phyloP scores from a whole-genome alignment of 2,888 invertebrate species.

The Lysandra coridon region DNA sequence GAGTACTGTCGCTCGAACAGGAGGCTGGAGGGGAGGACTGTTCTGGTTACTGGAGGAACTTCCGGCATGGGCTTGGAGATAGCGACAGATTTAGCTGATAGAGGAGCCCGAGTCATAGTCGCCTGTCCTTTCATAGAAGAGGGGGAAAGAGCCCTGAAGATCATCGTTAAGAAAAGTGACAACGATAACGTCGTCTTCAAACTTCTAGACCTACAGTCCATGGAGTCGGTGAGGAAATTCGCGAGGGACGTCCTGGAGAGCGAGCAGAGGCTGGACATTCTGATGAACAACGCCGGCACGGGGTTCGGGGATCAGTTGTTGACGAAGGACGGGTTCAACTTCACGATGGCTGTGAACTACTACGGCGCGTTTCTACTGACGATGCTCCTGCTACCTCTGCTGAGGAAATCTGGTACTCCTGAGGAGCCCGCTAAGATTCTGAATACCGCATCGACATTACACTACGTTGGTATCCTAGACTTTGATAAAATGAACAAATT shows the following conservation, averaged over 20 bases:
- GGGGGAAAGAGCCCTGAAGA: conserved; percentile 71
- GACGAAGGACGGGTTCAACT: conserved; percentile 89
- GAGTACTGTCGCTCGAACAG: conserved; percentile 60
- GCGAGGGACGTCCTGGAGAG: conserved; percentile 38
- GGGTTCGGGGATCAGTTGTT: conserved; percentile 75
- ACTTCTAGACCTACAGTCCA: conserved; percentile 86
- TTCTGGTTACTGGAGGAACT: conserved; percentile 67
- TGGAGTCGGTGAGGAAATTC: conserved; percentile 70
- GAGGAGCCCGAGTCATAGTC: conserved; percentile 66
- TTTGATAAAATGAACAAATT: conserved; percentile 82
- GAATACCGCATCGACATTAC: conserved; percentile 86
- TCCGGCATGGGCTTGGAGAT: conserved; percentile 66
- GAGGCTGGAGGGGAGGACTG: conserved; percentile 60
- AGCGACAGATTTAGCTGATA: conserved; percentile 61
- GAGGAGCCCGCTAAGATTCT: conserved; percentile 85
- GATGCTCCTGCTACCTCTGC: conserved; percentile 88
- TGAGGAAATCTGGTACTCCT: conserved; percentile 76
- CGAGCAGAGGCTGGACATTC: conserved; percentile 83
- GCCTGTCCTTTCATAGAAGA: conserved; percentile 66
- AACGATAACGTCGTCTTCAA: conserved; percentile 85
- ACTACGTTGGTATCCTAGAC: conserved; percentile 83
- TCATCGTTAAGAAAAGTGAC: conserved; percentile 83
- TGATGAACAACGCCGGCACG: conserved; percentile 93
- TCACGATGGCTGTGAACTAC: conserved; percentile 94
- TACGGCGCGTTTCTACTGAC: conserved; percentile 95